Conservation (phyloP, 2,113 vertebrate genomes). For the Murina feae region DNA sequence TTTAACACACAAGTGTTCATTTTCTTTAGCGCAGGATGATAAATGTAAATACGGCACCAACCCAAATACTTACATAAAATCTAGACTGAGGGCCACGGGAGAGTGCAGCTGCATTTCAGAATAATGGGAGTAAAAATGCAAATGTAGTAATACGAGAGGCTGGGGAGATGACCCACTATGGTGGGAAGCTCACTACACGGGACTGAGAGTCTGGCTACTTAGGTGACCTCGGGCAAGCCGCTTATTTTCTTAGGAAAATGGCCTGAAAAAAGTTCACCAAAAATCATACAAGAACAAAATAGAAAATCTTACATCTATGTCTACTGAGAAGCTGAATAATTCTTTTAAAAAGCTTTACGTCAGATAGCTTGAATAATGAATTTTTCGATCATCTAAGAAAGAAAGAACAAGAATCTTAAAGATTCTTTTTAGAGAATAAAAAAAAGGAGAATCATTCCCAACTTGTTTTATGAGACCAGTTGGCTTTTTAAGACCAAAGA, state of each 20-base stretch:
- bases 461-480: background rate
- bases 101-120: background rate
- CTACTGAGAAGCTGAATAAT: background rate
- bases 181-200: background rate
- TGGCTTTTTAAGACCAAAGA: slow-evolving; percentile 28
- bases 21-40: background rate
- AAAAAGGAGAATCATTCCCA: background rate
- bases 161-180: background rate
- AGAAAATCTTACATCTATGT: background rate
- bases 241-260: background rate
- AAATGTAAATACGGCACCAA: background rate
- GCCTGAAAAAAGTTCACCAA: background rate
- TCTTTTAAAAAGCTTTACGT: background rate
- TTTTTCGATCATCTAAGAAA: background rate
- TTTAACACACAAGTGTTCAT: slow-evolving; percentile 7
- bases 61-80: background rate
- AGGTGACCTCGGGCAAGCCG: background rate
- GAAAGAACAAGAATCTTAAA: background rate
- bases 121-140: background rate
- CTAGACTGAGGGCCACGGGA: background rate
- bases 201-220: background rate
- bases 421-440: background rate
- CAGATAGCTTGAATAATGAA: background rate
- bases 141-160: background rate
- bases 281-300: background rate